A percentile compares a stretch with the other conserved stretches of the same genome.
phyloP scores from a whole-genome alignment of 2,797 vertebrate genomes.

The Urocyon cinereoargenteus region DNA sequence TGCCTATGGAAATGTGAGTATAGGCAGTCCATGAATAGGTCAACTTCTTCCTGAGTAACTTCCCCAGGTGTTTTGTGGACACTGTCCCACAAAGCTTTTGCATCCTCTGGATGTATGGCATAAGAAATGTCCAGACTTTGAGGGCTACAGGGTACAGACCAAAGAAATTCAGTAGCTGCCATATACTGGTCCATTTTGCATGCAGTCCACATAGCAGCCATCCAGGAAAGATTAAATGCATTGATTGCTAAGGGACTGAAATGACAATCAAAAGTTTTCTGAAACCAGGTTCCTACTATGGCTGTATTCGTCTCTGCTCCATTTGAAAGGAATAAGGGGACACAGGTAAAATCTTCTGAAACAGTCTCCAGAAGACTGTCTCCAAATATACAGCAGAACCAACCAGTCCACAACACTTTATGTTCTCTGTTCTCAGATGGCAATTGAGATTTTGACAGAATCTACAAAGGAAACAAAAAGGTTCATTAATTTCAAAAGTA shows the following conservation, averaged over 20 bases:
- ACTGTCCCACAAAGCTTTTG: constrained; percentile 94
- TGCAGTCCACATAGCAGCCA: constrained; percentile 94
- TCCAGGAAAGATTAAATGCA: constrained; percentile 93
- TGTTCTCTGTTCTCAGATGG: constrained; percentile 83
- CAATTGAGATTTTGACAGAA: constrained; percentile 87
- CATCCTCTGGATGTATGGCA: constrained; percentile 91
- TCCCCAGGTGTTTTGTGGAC: constrained; percentile 88
- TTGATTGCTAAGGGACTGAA: constrained; percentile 92
- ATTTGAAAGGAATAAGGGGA: constrained; percentile 93
- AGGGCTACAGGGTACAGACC: constrained; percentile 90
- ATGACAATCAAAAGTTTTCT: constrained; percentile 94
- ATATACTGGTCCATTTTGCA: constrained; percentile 87
- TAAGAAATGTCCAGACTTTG: constrained; percentile 92
- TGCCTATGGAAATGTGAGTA: constrained; percentile 95
- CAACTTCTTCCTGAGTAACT: constrained; percentile 93
- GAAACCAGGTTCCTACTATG: constrained; percentile 94
- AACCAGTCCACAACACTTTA: constrained; percentile 93
- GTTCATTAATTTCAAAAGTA: constrained; percentile 54
- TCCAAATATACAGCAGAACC: constrained; percentile 92
- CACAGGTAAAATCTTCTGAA: constrained; percentile 91
- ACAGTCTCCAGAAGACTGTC: constrained; percentile 90
- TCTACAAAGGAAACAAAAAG: constrained; percentile 84
- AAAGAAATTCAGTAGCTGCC: constrained; percentile 90
- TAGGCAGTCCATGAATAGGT: constrained; percentile 92
- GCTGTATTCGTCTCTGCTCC: constrained; percentile 90